Evolutionary conservation across 2,113 vertebrate genomes (phyloP), one percentile per base, ranked within the genome.

Genomic region (Climacteris rufus): DNA sequence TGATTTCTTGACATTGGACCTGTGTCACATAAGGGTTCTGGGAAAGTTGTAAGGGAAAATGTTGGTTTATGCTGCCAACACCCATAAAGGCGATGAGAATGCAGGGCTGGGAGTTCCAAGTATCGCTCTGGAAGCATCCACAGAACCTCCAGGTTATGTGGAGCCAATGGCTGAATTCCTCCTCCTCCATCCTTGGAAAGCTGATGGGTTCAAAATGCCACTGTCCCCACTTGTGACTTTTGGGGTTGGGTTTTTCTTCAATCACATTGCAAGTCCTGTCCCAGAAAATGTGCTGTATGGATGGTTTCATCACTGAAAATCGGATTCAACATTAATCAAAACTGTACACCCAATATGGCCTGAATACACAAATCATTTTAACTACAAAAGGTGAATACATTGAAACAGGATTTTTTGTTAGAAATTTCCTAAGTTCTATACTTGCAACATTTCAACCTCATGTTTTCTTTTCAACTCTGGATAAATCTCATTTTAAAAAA

Each of bases 221-320:
- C 30, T 6, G 2, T 37, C 10, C 49, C 10, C 2, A 0, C 0
- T 0, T 18, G 15, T 1, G 2, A 1, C 7, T 56, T 74, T 52
- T 6, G 4, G 31, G 25, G 56, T 30, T 44, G 45, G 40, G 25
- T 3, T 54, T 80, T 80, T 82, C 23, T 45, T 33, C 79, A 80
- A 7, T 45, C 13, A 4, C 30, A 1, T 37, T 6, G 1, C 20
- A 40, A 27, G 27, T 11, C 6, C 10, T 39, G 8, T 79, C 78
- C 65, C 49, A 28, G 17, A 61, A 22, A 80, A 61, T 4, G 45
- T 3, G 1, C 45, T 90, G 15, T 40, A 7, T 40, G 40, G 53
- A n/a, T 71, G n/a, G 20, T 37, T 69, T 44, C 40, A 40, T 49
- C 10, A 2, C 45, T 65, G 20, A 69, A 92, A 94, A 33, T 77